These are phyloP conservation scores for Ericerus pela DNA, from an alignment of 1,140 invertebrate species.

Conservation along the genomic window DNA sequence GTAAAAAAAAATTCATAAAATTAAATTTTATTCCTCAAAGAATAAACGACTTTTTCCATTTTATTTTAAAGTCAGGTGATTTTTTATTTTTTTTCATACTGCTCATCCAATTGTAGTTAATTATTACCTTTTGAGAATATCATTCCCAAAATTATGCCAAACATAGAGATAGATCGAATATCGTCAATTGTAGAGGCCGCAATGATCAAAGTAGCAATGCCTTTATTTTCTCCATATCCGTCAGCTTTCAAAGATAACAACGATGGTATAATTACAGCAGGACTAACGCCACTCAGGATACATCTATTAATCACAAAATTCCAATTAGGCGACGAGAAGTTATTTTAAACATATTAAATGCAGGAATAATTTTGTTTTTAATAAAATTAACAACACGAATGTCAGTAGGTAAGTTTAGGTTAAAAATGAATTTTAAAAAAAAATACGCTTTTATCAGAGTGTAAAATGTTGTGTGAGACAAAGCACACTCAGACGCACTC, in stretches of 20 bases:
- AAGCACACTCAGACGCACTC: no score
- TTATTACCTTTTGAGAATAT: slow-evolving; percentile 39
- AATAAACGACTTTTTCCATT: background rate
- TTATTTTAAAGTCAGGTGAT: background rate
- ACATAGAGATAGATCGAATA: slow-evolving; percentile 58
- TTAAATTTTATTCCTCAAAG: no score
- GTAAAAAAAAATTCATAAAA: no score
- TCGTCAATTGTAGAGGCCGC: slow-evolving; percentile 64
- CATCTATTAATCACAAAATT: slow-evolving; percentile 31
- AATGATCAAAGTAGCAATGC: slow-evolving; percentile 60
- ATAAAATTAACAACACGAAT: no score
- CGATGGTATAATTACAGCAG: slow-evolving; percentile 59
- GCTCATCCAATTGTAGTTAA: background rate
- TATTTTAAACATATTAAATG: no score
- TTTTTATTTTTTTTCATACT: no score
- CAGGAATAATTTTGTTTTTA: no score
- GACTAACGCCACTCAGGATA: slow-evolving; percentile 54
- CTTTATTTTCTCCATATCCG: slow-evolving; percentile 51
- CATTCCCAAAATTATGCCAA: slow-evolving; percentile 44
- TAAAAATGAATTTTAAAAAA: no score
- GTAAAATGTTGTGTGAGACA: no score
- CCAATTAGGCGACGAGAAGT: no score
- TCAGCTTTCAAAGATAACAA: slow-evolving; percentile 47
- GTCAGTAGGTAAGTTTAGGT: no score
- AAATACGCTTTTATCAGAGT: no score